Evolutionary conservation across 2,797 vertebrate genomes (phyloP).

Genomic region (Craterocephalus amniculus): DNA sequence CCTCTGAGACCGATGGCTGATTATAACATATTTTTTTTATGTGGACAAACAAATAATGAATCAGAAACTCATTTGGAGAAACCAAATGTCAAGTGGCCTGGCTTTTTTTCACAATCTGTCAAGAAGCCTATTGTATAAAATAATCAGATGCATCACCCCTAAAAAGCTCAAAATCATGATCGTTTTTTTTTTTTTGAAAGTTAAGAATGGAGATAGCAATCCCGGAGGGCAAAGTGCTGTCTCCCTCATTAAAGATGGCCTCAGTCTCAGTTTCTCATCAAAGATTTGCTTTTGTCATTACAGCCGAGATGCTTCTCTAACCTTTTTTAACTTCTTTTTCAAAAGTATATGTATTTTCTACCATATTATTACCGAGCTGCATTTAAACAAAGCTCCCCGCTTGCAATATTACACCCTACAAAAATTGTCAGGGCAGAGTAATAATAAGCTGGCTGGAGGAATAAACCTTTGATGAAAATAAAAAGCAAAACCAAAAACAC

Average conservation of each 20-base stretch:
- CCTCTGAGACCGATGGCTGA: constrained; percentile 13
- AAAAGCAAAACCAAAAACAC: no score
- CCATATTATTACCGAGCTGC: not conserved
- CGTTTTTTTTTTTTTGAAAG: no score
- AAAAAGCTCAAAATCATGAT: constrained; percentile 33
- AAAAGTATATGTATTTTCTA: not conserved
- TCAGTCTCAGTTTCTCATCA: constrained; percentile 49
- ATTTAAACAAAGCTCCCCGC: not conserved
- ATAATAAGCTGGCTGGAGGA: not conserved
- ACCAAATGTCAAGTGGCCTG: constrained; percentile 31
- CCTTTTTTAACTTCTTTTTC: not conserved
- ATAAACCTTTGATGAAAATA: not conserved
- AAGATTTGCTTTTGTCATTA: constrained; percentile 45
- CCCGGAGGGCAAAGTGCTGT: constrained; percentile 47
- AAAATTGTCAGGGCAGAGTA: not conserved
- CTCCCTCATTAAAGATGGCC: constrained; percentile 48
- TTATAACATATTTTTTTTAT: constrained; percentile 34
- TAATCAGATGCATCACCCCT: constrained; percentile 36
- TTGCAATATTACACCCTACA: not conserved
- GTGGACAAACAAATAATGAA: constrained; percentile 31
- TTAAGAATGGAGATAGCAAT: constrained; percentile 6
- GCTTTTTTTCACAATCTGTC: constrained; percentile 29
- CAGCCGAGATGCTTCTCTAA: constrained; percentile 27
- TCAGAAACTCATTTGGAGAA: constrained; percentile 13
- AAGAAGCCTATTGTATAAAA: constrained; percentile 35